Evolutionary conservation across 23 tunicate species (phyloP).

Genomic region (Oikopleura albicans): DNA sequence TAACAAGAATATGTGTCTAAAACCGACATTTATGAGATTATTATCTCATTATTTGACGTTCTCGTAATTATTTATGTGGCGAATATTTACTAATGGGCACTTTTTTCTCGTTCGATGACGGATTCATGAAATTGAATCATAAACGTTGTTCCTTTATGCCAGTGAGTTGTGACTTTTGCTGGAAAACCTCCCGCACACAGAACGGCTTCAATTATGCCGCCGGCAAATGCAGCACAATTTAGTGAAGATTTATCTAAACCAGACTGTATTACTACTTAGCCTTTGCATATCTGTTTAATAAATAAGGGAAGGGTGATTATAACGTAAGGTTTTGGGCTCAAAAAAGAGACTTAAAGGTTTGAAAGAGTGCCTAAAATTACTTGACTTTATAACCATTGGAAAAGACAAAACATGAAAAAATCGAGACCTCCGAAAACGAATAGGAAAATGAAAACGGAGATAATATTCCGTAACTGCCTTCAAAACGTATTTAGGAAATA

Average conservation of each 20-base stretch:
- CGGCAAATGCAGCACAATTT: constrained; percentile 88
- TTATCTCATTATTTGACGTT: too few species aligned
- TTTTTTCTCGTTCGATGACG: constrained; percentile 58
- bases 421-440: too few species aligned
- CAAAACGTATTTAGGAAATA: too few species aligned
- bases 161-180: constrained; percentile 80
- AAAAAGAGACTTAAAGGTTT: too few species aligned
- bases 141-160: constrained; percentile 97
- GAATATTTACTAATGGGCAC: not conserved
- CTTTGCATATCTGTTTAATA: not conserved
- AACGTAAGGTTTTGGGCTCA: not conserved
- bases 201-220: constrained; percentile 93
- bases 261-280: not conserved
- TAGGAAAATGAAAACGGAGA: too few species aligned
- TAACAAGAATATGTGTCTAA: too few species aligned
- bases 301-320: not conserved
- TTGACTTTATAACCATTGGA: too few species aligned
- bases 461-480: too few species aligned
- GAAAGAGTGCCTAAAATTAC: too few species aligned
- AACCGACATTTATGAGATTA: too few species aligned
- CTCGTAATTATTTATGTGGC: too few species aligned
- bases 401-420: too few species aligned
- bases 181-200: constrained; percentile 50
- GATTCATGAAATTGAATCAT: constrained; percentile 93
- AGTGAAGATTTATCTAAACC: constrained; percentile 40